phyloP scores from a whole-genome alignment of 2,888 invertebrate genomes.

The Bhutanitis thaidina region DNA sequence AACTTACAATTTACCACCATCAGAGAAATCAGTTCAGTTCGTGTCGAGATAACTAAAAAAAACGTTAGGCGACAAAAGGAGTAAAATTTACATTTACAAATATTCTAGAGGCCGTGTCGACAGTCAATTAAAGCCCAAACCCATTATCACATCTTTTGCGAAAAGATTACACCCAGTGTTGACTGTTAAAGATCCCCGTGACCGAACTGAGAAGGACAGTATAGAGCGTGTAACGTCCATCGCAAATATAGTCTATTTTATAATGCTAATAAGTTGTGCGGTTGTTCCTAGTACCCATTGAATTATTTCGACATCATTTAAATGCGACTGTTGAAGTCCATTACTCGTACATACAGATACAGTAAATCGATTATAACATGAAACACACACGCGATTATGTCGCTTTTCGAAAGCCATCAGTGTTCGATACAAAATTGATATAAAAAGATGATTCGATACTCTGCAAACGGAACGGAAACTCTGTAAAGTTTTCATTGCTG shows the following conservation, averaged over 20 bases:
- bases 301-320: neutral
- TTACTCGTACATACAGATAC: neutral
- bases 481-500: too few species aligned
- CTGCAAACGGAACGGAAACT: too few species aligned
- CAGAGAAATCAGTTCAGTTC: conserved; percentile 29
- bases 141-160: conserved; percentile 60
- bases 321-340: neutral
- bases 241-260: conserved; percentile 38
- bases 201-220: conserved; percentile 36
- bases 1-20: conserved; percentile 51
- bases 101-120: conserved; percentile 36
- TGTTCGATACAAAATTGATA: too few species aligned
- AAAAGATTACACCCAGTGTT: conserved; percentile 49
- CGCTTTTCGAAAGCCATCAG: too few species aligned
- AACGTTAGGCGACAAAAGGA: conserved; percentile 25
- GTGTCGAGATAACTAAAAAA: conserved; percentile 2
- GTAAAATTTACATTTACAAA: conserved; percentile 17
- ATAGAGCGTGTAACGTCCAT: conserved; percentile 24
- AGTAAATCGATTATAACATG: neutral
- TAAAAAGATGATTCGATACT: too few species aligned
- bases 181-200: conserved; percentile 27
- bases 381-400: too few species aligned
- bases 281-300: conserved; percentile 44
- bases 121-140: conserved; percentile 73
- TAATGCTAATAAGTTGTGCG: conserved; percentile 58